Evolutionary conservation across 1,140 invertebrate genomes (phyloP).

Genomic region (Aphaenogaster ashmeadi): DNA sequence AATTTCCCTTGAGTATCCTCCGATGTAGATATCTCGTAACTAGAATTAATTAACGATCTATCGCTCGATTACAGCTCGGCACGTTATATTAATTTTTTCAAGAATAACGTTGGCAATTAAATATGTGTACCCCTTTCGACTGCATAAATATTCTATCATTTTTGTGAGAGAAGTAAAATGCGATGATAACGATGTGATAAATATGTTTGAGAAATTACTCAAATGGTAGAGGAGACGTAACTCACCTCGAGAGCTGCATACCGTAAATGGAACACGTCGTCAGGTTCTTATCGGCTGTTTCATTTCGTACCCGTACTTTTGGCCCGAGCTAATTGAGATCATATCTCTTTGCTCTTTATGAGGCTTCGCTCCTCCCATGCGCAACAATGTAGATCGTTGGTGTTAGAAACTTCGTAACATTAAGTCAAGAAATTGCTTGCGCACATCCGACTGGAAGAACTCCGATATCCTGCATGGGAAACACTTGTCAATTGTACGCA

Average conservation of each 20-base stretch:
- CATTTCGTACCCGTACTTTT: conserved; percentile 57
- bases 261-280: conserved; percentile 66
- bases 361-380: conserved; percentile 31
- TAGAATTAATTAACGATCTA: conserved; percentile 47
- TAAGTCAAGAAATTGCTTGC: conserved; percentile 28
- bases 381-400: conserved; percentile 60
- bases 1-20: conserved; percentile 13
- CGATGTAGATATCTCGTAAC: conserved; percentile 19
- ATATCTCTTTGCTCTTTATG: conserved; percentile 74
- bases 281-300: conserved; percentile 71
- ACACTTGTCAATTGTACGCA: neutral
- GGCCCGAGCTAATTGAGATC: conserved; percentile 75
- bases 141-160: conserved; percentile 14
- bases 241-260: conserved; percentile 44
- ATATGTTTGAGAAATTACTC: conserved; percentile 65
- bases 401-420: conserved; percentile 35
- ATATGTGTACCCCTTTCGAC: neutral
- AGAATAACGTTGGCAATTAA: neutral
- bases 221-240: conserved; percentile 19
- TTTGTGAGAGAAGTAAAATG: neutral
- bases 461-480: neutral
- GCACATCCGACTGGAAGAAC: neutral
- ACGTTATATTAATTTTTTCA: conserved; percentile 5
- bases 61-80: neutral
- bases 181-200: conserved; percentile 2